Base-by-base conservation (phyloP, 2,797 vertebrate species). In the Echeneis naucrates region DNA sequence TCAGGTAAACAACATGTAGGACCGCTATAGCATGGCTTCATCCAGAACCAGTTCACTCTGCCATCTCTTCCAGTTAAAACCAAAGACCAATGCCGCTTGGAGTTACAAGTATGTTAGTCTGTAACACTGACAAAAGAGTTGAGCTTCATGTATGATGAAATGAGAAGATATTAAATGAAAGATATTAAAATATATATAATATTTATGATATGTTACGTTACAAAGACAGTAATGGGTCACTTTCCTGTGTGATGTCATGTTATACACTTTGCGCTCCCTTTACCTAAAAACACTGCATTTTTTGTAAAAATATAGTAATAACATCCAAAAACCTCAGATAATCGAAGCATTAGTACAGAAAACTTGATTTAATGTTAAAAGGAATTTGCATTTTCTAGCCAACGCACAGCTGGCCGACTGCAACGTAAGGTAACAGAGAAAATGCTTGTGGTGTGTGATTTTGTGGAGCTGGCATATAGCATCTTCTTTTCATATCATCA, bases 1-100 rank as follows among this genome's bases (percentile, higher is more conserved):
- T 95, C 92, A 95, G 90, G 86, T 96, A 94, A 96, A 96, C 95
- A 97, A 96, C 96, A 95, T 89, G 89, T 94, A 94, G 93, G 94
- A 95, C 85, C 95, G 93, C 93, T 93, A 95, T 94, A 95, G 94
- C 94, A 96, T 91, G 89, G 95, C 88, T 93, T 89, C 91, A 89
- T 87, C 90, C 88, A 88, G 90, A 93, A 90, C 92, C 93, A 92
- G 86, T 84, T 87, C 76, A 81, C 89, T 91, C 87, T 88, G 90
- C 70, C 85, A 87, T 90, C 72, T 84, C 84, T 85, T 87, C 88
- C 84, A 67, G 86, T 86, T 89, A 86, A 85, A 89, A 30, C 56
- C 88, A 77, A 91, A 94, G 93, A 89, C 93, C 92, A 92, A 91
- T 93, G 93, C 74, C 88, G 92, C 83, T 62, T 56, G 47, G 24